A percentile compares a stretch with the other conserved stretches of the same genome.
These are phyloP conservation scores for Platysternon megacephalum DNA, from an alignment of 2,113 vertebrate species.

Conservation along the genomic window DNA sequence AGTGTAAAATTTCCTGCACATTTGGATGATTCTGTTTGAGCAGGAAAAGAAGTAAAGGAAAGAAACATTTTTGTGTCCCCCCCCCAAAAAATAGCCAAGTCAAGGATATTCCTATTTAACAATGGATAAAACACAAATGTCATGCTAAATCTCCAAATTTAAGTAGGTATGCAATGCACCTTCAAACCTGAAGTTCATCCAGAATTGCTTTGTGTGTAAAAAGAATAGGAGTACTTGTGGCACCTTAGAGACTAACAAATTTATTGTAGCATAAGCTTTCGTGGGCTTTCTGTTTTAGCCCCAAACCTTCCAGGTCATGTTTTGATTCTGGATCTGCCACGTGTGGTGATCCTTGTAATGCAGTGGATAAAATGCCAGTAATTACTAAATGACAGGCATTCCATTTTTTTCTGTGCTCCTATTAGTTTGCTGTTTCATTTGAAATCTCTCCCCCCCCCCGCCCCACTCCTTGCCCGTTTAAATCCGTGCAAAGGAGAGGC, in stretches of 20 bases:
- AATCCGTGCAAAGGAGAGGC: neutral
- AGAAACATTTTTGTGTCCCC: neutral
- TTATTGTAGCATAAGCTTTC: no score
- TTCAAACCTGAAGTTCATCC: neutral
- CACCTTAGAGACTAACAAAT: no score
- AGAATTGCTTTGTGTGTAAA: rapidly evolving
- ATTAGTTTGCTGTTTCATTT: neutral
- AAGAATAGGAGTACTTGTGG: no score
- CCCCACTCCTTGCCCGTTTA: neutral
- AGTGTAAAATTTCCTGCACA: neutral
- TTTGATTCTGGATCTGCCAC: rapidly evolving
- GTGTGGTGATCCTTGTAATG: neutral
- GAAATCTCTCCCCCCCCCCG: neutral
- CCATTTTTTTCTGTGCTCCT: neutral
- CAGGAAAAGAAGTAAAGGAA: neutral
- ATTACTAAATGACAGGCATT: neutral
- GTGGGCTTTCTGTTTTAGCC: rapidly evolving
- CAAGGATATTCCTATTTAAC: neutral
- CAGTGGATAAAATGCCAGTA: neutral
- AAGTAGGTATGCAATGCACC: neutral
- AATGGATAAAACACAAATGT: neutral
- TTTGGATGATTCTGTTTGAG: neutral
- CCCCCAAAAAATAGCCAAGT: neutral
- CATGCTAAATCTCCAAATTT: neutral
- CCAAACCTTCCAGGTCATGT: neutral